Conservation (phyloP, 2,888 invertebrate genomes). For the Elmis aenea region DNA sequence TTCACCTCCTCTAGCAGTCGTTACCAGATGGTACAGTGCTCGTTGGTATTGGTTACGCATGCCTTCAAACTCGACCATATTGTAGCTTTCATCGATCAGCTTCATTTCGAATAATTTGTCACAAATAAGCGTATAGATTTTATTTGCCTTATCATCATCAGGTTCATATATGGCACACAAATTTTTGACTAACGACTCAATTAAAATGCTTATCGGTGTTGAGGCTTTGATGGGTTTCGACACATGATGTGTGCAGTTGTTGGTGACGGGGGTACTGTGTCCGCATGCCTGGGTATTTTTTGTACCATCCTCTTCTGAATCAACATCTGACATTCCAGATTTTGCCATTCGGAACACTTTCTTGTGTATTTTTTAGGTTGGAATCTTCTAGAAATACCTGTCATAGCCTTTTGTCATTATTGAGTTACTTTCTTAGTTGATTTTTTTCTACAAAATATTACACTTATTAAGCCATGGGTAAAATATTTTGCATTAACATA, state of each 20-base stretch:
- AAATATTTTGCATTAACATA: too few relatives aligned
- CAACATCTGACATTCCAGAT: conserved; percentile 25
- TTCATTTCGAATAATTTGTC: conserved; percentile 63
- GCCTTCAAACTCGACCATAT: conserved; percentile 64
- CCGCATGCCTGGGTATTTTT: conserved; percentile 2
- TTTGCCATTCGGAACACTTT: conserved; percentile 22
- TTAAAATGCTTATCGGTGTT: conserved; percentile 62
- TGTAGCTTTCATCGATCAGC: conserved; percentile 65
- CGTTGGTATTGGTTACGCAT: conserved; percentile 64
- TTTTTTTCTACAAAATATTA: too few relatives aligned
- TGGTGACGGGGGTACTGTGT: conserved; percentile 1
- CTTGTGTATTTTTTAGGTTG: conserved; percentile 6
- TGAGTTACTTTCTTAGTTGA: too few relatives aligned
- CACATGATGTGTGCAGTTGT: conserved; percentile 3
- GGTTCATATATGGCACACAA: conserved; percentile 61
- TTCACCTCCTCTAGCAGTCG: conserved; percentile 54
- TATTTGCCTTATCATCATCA: conserved; percentile 54
- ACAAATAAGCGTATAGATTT: conserved; percentile 63
- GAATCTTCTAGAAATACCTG: not conserved
- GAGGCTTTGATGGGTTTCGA: conserved; percentile 37
- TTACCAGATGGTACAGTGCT: conserved; percentile 60
- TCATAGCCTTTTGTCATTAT: not conserved
- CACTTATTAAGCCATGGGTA: too few relatives aligned
- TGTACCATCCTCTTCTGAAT: conserved; percentile 15
- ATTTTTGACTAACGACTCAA: conserved; percentile 66